Evolutionary conservation across 2,888 invertebrate species (phyloP).

Genomic region (Chalcosyrphus nemorum): DNA sequence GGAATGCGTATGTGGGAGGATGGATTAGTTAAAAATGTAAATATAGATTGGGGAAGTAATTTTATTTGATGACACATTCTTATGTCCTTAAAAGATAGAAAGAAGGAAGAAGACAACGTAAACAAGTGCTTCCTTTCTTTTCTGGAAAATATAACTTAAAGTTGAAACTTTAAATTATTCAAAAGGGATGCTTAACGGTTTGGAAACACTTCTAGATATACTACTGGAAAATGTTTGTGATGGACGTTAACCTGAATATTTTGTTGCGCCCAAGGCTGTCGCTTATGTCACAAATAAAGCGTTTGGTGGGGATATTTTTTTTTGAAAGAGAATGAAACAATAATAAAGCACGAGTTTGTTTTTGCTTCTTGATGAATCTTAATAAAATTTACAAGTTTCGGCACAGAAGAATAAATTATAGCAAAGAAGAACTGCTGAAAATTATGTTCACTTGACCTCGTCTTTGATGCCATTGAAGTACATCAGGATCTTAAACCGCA

Average conservation of each 20-base stretch:
- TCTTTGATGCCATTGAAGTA: too few relatives aligned
- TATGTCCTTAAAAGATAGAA: slow-evolving; percentile 8
- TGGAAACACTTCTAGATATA: not conserved
- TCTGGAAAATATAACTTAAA: not conserved
- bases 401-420: too few relatives aligned
- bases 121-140: not conserved
- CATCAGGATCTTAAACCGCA: too few relatives aligned
- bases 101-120: not conserved
- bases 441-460: too few relatives aligned
- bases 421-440: too few relatives aligned
- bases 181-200: not conserved
- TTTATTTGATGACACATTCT: slow-evolving; percentile 37
- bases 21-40: slow-evolving; percentile 19
- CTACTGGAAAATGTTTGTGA: not conserved
- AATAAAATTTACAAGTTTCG: too few relatives aligned
- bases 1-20: slow-evolving; percentile 38
- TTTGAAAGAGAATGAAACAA: too few relatives aligned
- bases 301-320: too few relatives aligned
- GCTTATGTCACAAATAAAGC: too few relatives aligned
- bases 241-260: not conserved
- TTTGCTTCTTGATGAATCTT: too few relatives aligned
- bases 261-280: too few relatives aligned
- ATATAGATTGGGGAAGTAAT: slow-evolving; percentile 19
- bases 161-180: not conserved
- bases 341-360: too few relatives aligned